Base-by-base conservation (phyloP, 2,888 invertebrate genomes). In the Ennomos quercinarius region DNA sequence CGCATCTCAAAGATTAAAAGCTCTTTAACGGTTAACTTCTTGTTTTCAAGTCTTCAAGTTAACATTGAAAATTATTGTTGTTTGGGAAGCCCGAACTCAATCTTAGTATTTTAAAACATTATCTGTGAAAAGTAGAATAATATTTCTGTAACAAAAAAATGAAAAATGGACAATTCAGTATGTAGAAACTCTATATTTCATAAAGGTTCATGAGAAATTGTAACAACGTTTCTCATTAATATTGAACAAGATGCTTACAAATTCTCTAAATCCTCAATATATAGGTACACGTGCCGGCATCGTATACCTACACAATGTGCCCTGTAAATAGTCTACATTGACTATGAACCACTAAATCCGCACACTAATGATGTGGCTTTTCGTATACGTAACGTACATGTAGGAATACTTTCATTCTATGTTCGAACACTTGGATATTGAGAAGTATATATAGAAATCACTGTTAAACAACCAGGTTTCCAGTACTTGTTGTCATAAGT, bases 351-450 rank as follows among this genome's bases (percentile, higher is more conserved):
- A 44, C 47, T 53, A 27, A 42, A 39, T 36, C 44, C 40, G 44
- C 48, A 46, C 45, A 50, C 59, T 59, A 54, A 59, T 59, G 45
- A 54, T 34, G 49, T 49, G 59, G 53, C 44, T 54, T 54, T 41
- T 17, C 41, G 27, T 27, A 27, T 27, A 27, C 6, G 6, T 27
- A 4, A 1, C 6, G 6, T 27, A 27, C 6, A 49, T 38, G n/a
- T n/a, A n/a, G n/a, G n/a, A n/a, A n/a, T 48, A 9, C 34, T 44
- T 45, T 35, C 38, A 36, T 35, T 43, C 36, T 12, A 46, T 53
- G 10, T 58, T 40, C 36, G 38, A 34, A 11, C 38, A 8, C 12
- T 45, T 37, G 27, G 13, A 35, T 38, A 11, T 49, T 11, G 10
- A 27, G 27, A 17, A 34, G 27, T n/a, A n/a, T 12, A 11, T 0